Percentiles rank a stretch among this genome's conserved stretches.
phyloP scores from a whole-genome alignment of 2,797 vertebrate genomes.

The Ceyx erithaca region DNA sequence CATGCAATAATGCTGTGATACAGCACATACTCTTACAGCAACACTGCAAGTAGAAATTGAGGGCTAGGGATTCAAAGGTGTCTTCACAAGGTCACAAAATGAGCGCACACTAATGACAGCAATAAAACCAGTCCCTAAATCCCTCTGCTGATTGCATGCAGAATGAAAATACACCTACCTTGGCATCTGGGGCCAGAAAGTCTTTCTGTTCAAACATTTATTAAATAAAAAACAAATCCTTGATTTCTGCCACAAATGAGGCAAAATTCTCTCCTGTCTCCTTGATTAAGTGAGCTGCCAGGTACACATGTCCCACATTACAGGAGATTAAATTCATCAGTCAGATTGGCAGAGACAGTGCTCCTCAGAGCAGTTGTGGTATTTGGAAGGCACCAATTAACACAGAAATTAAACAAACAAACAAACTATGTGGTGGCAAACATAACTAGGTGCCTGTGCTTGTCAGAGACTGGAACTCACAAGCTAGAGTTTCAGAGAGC shows the following conservation, averaged over 20 bases:
- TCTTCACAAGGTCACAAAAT: slow-evolving; percentile 18
- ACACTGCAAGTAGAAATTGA: neutral
- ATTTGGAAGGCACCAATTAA: slow-evolving; percentile 40
- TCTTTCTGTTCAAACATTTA: neutral
- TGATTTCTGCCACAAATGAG: neutral
- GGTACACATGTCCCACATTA: neutral
- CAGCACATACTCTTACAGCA: neutral
- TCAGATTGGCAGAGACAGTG: neutral
- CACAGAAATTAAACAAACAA: slow-evolving; percentile 46
- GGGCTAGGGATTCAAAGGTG: neutral
- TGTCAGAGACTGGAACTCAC: neutral
- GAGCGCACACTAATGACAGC: neutral
- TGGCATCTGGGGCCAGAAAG: neutral
- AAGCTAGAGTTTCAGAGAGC: neutral
- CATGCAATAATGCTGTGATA: accelerated
- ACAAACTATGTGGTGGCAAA: neutral
- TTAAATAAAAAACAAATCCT: neutral
- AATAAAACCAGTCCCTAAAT: neutral
- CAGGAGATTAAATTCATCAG: slow-evolving; percentile 5
- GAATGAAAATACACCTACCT: neutral
- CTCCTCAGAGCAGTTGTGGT: neutral
- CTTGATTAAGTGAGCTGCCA: neutral
- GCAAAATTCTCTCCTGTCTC: neutral
- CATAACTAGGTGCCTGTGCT: neutral
- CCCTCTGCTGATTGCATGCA: neutral